Conservation (phyloP, 2,888 invertebrate genomes). For the Lasioglossum pauxillum region DNA sequence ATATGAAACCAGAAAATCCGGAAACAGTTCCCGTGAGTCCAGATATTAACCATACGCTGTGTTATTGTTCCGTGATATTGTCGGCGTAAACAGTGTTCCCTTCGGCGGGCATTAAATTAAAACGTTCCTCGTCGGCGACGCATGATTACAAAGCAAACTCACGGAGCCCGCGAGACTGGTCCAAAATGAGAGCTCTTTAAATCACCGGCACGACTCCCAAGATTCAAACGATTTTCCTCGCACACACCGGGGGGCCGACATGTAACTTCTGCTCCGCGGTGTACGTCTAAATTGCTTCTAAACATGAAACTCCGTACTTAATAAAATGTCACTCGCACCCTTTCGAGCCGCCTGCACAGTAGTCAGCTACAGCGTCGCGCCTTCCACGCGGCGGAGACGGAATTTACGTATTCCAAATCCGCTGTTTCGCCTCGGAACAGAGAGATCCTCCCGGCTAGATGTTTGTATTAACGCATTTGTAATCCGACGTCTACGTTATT, state of each 20-base stretch:
- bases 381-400: neutral
- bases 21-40: neutral
- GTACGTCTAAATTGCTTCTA: slow-evolving; percentile 49
- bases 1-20: neutral
- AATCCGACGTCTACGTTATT: slow-evolving; percentile 9
- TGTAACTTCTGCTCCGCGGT: slow-evolving; percentile 29
- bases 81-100: too few relatives aligned
- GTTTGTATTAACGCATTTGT: slow-evolving; percentile 9
- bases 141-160: slow-evolving; percentile 24
- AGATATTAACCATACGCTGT: neutral
- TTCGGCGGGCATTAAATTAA: neutral
- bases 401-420: slow-evolving; percentile 21
- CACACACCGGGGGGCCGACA: neutral
- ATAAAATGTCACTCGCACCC: slow-evolving; percentile 56
- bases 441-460: neutral
- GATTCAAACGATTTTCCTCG: slow-evolving; percentile 39
- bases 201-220: slow-evolving; percentile 30
- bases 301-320: slow-evolving; percentile 53
- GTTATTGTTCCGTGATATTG: neutral
- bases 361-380: slow-evolving; percentile 40
- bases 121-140: slow-evolving; percentile 8
- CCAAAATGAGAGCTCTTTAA: slow-evolving; percentile 38
- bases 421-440: neutral
- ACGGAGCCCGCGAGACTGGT: neutral
- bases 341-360: slow-evolving; percentile 17